These are phyloP conservation scores for Epizoanthus illoricatus DNA, from an alignment of 92 coral and sea anemone genomes.

Conservation along the genomic window DNA sequence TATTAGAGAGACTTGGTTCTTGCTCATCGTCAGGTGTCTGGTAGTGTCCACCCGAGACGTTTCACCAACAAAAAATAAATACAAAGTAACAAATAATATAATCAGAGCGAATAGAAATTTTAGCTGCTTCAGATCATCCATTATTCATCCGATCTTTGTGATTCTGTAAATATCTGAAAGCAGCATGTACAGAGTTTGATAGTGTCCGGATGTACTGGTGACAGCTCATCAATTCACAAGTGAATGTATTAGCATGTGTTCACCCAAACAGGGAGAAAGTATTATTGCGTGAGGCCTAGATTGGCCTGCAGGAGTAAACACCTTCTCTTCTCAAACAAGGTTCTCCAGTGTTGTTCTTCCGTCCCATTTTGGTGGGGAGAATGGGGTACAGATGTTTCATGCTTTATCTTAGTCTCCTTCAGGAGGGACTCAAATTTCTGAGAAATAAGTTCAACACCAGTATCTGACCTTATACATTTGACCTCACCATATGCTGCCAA, in stretches of 20 bases:
- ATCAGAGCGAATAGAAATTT: too few species aligned
- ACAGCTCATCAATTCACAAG: too few species aligned
- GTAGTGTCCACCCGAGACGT: conserved; percentile 25
- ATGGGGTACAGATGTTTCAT: conserved; percentile 43
- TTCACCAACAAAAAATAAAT: conserved; percentile 37
- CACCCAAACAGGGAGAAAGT: too few species aligned
- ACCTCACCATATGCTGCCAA: conserved; percentile 42
- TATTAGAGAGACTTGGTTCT: conserved; percentile 18
- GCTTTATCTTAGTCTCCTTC: conserved; percentile 30
- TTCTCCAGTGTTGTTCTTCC: conserved; percentile 47
- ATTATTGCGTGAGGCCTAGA: conserved; percentile 60
- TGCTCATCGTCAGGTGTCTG: not conserved
- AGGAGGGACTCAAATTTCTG: conserved; percentile 25
- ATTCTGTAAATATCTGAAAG: too few species aligned
- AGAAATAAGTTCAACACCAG: conserved; percentile 36
- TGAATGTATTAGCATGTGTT: too few species aligned
- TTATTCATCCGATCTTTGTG: too few species aligned
- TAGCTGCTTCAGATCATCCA: too few species aligned
- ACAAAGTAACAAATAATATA: conserved; percentile 18
- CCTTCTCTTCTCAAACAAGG: conserved; percentile 59
- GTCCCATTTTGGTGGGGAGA: conserved; percentile 64
- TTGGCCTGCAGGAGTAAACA: conserved; percentile 46
- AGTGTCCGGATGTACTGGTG: too few species aligned
- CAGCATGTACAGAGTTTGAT: too few species aligned
- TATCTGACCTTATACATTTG: conserved; percentile 35